Base-by-base conservation (phyloP, 2,888 invertebrate genomes). In the Bugulina stolonifera region DNA sequence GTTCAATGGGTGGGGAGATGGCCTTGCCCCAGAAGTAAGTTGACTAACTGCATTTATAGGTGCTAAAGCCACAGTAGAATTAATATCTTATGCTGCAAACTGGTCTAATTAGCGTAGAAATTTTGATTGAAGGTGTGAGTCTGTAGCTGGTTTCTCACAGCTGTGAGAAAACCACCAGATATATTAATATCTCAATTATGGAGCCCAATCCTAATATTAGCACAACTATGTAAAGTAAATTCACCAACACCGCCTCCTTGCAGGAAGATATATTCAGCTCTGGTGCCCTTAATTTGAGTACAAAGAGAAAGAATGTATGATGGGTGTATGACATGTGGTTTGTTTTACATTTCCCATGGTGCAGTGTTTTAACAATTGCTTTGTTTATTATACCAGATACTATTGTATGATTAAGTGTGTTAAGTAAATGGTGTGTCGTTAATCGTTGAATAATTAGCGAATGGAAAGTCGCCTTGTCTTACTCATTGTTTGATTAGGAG, bases 1-100 rank as follows among this genome's bases (percentile, higher is more conserved):
- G 82, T 10, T 78, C 77, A 73, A 79, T 78, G 72, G 83, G 83
- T 23, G 83, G 83, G 29, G 74, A 75, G 25, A 52, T 82, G 1
- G 52, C 75, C 0, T 72, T 79, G 23, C 73, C 75, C 32, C 75
- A 76, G 69, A 78, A 79, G 82, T 81, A 77, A 73, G 78, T 73
- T 54, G n/a, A 10, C n/a, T n/a, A n/a, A n/a, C n/a, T n/a, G n/a
- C n/a, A n/a, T 18, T n/a, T n/a, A n/a, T n/a, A n/a, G n/a, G n/a
- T n/a, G n/a, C n/a, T n/a, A n/a, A n/a, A n/a, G n/a, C n/a, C n/a
- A n/a, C n/a, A n/a, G n/a, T n/a, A n/a, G n/a, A n/a, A n/a, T n/a
- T n/a, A n/a, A n/a, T n/a, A n/a, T n/a, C n/a, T n/a, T n/a, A n/a
- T n/a, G n/a, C n/a, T n/a, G n/a, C n/a, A n/a, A n/a, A n/a, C n/a